Evolutionary conservation across 2,797 vertebrate genomes (phyloP), one percentile per base, ranked within the genome.

Genomic region (Notamacropus eugenii): DNA sequence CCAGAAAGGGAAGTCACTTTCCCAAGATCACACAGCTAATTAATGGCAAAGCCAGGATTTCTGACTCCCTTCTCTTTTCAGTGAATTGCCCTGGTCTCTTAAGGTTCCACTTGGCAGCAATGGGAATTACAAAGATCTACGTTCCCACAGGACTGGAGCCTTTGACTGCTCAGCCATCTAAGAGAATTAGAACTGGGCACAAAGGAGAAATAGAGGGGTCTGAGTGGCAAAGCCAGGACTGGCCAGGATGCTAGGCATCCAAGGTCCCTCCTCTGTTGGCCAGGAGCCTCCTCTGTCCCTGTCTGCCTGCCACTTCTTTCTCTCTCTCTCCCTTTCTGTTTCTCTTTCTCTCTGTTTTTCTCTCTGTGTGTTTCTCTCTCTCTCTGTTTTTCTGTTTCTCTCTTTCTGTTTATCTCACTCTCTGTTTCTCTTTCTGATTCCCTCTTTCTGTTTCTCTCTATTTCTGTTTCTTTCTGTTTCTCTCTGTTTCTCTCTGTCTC

Each of bases 221-320:
- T 94, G 94, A 94, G 14, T 55, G 87, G 93, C 93, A 24, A 31
- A 5, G 62, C 34, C 22, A 3, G 0, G 12, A 91, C 67, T 93
- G 92, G 54, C 52, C 92, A 54, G 96, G 22, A 94, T 22, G 93
- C 94, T 92, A 92, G 91, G 62, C 92, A 67, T 29, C 57, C 92
- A 93, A 11, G 5, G 40, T 55, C 11, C 55, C 62, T 87, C 92
- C 90, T 87, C 91, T 93, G 90, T 24, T 93, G 93, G 10, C 8
- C 3, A 27, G 94, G 74, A 90, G 10, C 93, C 56, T 50, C 52
- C 95, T 94, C 92, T 67, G 31, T 2, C 34, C 90, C 92, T 92
- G 92, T 58, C 1, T 46, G 46, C 24, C 3, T 8, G 0, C 1
- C 27, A 8, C 34, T n/a, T 1, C 8, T 0, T 6, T 74, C 57